These are phyloP conservation scores for Varroa destructor DNA, from an alignment of 1,140 invertebrate species.

Conservation along the genomic window DNA sequence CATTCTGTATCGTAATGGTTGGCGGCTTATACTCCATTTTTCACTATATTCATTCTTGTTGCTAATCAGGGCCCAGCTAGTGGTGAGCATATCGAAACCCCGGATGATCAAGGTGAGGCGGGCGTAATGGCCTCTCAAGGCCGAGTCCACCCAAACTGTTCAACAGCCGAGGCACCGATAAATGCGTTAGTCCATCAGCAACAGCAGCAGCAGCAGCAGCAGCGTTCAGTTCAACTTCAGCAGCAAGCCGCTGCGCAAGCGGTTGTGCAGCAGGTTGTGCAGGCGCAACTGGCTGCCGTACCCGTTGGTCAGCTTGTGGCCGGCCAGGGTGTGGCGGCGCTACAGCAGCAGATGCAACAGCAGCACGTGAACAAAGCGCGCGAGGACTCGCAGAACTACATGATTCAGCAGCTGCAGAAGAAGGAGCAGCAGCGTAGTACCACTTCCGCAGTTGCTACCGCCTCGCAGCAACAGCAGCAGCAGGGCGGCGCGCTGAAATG, in stretches of 20 bases:
- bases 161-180: constrained; percentile 9
- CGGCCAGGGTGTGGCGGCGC: no score
- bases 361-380: constrained; percentile 1
- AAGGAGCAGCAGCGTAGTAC: not conserved
- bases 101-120: constrained; percentile 27
- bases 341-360: no score
- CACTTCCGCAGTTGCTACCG: not conserved
- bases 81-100: constrained; percentile 26
- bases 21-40: no score
- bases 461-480: no score
- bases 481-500: constrained; percentile 19
- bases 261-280: not conserved
- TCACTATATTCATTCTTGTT: no score
- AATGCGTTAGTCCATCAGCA: not conserved
- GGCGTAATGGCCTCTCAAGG: constrained; percentile 7
- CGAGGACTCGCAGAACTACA: constrained; percentile 26
- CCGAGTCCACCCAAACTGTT: constrained; percentile 11
- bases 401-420: constrained; percentile 28
- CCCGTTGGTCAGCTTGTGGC: constrained; percentile 5
- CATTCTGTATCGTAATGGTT: no score
- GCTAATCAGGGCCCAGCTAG: constrained; percentile 8
- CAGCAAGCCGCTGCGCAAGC: no score
- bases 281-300: not conserved
- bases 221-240: no score
- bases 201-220: constrained; percentile 7